Evolutionary conservation across 2,888 invertebrate species (phyloP), one percentile per base, ranked within the genome.

Genomic region (Lasioglossum villosulum): DNA sequence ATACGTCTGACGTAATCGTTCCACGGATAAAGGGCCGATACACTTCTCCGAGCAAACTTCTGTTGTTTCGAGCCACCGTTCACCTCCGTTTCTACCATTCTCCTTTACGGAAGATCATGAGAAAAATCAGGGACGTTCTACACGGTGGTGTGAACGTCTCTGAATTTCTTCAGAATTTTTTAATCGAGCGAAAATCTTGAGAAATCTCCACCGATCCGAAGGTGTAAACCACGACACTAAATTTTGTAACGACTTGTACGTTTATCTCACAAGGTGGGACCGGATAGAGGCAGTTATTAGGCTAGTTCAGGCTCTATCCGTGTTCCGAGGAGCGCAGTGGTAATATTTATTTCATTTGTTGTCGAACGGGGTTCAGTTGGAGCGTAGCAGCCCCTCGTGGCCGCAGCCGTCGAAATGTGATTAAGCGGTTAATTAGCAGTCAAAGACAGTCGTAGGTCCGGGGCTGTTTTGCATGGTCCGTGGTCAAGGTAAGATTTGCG

Each of bases 401-500:
- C 37, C 68, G 37, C 23, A 37, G 23, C n/a, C 5, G 77, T 45
- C 76, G 71, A 81, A 78, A 82, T 82, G 78, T 70, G 63, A 79
- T 82, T 82, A 79, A 45, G 52, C 27, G 80, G 71, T 83, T 83
- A 83, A 72, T 80, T 80, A 83, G 66, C 37, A 71, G 52, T 66
- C 59, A 37, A 71, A 63, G 68, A 48, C 70, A 37, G 59, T 39
- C 27, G 39, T 45, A 78, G 48, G 42, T 48, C 72, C 45, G 30
- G 45, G 30, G 68, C 48, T 75, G 59, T 37, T 74, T 70, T 48
- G 63, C 72, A 77, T 77, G 71, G 16, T 45, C 42, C 79, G 56
- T 52, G 68, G 52, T 30, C 59, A 59, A 30, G 76, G 16, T 63
- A 80, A 75, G 83, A 80, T 78, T 68, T 34, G 72, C 80, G 73